Base-by-base conservation (phyloP, 2,113 vertebrate species). In the Chauna torquata region DNA sequence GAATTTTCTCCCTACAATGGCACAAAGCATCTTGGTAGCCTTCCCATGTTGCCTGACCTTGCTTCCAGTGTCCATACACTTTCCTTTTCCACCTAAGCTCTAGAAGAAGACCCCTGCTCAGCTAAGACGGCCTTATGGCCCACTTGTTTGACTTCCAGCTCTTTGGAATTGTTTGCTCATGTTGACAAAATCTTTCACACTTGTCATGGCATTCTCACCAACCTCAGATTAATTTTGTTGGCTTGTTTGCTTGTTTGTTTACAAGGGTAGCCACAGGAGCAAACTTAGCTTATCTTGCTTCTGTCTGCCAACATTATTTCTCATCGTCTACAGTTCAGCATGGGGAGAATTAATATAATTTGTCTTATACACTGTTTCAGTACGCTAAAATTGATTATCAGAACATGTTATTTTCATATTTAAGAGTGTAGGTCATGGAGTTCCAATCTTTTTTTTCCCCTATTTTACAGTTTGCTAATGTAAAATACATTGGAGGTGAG, bases 391-490 rank as follows among this genome's bases (percentile, higher is more conserved):
- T 3, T 57, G 13, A 61, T 4, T 24, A 47, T 64, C 10, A 36
- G 45, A 85, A 19, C 4, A 36, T 16, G 24, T 57, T 11, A 0
- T 3, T 28, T 92, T 66, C 18, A 13, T 32, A 1, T 13, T 2
- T 42, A 45, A 40, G 2, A 25, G 1, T n/a, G 13, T 7, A 85
- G 6, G 5, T 8, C 5, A 44, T 10, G 9, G 8, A 65, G 6
- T 47, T 78, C 34, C n/a, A 58, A 25, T 34, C 0, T 36, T 50
- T 49, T 19, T 3, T 25, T 25, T 1, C 28, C 71, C 5, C 1
- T 16, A 9, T 71, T 49, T 6, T 50, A 19, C 13, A 78, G 8
- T 12, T 68, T 92, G 47, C 6, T 74, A 32, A 24, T 10, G 2
- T 66, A 70, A 82, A 80, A 30, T 30, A 44, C 0, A 1, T 20